phyloP scores from a whole-genome alignment of 64 coral and sea anemone genomes.

The Montipora foliosa region DNA sequence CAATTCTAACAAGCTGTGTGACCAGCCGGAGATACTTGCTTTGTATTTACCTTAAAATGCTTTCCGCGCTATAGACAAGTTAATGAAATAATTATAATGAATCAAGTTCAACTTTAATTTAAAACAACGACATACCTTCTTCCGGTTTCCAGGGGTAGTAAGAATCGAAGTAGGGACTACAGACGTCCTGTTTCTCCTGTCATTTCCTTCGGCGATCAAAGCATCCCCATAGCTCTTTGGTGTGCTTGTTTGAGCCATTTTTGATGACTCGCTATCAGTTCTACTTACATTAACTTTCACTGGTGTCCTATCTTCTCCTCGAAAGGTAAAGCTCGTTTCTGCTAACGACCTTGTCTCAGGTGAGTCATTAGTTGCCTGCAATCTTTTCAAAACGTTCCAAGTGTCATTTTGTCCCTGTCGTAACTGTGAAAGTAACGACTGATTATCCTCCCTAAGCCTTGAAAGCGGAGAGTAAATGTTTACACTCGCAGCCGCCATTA shows the following conservation, averaged over 20 bases:
- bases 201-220: conserved; percentile 73
- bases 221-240: conserved; percentile 80
- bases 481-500: conserved; percentile 84
- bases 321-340: conserved; percentile 79
- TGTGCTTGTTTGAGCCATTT: conserved; percentile 34
- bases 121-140: conserved; percentile 51
- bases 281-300: conserved; percentile 30
- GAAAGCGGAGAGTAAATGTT: conserved; percentile 81
- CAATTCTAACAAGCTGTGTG: no score
- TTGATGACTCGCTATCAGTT: not conserved
- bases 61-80: no score
- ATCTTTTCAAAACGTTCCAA: conserved; percentile 61
- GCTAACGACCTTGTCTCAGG: not conserved
- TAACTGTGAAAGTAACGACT: conserved; percentile 66
- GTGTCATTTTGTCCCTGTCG: conserved; percentile 80
- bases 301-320: conserved; percentile 76
- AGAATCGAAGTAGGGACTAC: conserved; percentile 67
- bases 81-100: no score
- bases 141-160: conserved; percentile 57
- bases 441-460: conserved; percentile 78
- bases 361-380: conserved; percentile 43
- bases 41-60: no score
- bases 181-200: conserved; percentile 68
- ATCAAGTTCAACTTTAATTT: no score
- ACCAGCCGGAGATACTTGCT: no score